Evolutionary conservation across 2,797 vertebrate species (phyloP), one percentile per base, ranked within the genome.

Genomic region (Nannoperca australis): DNA sequence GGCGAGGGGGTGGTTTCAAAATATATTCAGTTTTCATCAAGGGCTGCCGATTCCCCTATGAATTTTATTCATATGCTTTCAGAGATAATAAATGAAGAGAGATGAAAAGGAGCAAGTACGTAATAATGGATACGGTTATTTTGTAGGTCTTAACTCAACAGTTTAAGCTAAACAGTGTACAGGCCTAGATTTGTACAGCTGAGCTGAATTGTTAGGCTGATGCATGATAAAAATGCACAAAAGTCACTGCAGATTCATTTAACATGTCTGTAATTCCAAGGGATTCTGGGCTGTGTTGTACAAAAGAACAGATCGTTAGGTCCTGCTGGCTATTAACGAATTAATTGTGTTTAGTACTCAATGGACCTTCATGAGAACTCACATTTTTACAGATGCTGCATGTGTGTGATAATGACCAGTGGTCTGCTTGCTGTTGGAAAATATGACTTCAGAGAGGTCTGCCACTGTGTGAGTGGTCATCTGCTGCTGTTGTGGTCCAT

Each of bases 361-460:
- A 91, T 85, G 81, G 88, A 86, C 85, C 72, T 83, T 88, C 86
- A 94, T 94, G 91, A 93, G 90, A 93, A 93, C 89, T 93, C 92
- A 91, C 79, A 90, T 86, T 88, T 89, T 86, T 86, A 93, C 93
- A 94, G 91, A 95, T 93, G 89, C 87, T 86, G 72, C 51, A 50
- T 87, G 91, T 86, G 85, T 70, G 81, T 83, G 83, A 84, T 88
- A 83, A 90, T 82, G 87, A 79, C 92, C 93, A 93, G 93, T 79
- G 85, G 86, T 86, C 92, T 87, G 91, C 86, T 92, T 88, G 90
- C 86, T 84, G 82, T 71, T 94, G 92, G 93, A 93, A 95, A 95
- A 73, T 83, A 94, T 94, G 94, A 94, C 94, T 93, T 94, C 93
- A 95, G 92, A 88, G 84, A 79, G 80, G 73, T 73, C 82, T 88